Evolutionary conservation across 2,888 invertebrate species (phyloP).

Genomic region (Apomyelois bistriatella): DNA sequence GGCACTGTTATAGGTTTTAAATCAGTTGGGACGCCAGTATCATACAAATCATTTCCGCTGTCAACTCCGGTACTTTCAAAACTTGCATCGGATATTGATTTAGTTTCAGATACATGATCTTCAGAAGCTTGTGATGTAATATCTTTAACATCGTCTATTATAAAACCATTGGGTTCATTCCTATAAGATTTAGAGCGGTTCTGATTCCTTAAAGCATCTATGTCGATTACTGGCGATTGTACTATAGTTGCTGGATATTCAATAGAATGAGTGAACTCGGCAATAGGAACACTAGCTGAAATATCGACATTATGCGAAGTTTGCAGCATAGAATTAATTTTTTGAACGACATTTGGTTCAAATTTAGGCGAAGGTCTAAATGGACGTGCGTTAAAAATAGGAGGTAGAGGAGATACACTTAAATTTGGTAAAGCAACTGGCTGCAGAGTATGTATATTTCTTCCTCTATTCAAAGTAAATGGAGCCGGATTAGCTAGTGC

Average conservation of each 20-base stretch:
- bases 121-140: slow-evolving; percentile 77
- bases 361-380: slow-evolving; percentile 62
- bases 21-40: slow-evolving; percentile 45
- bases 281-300: slow-evolving; percentile 83
- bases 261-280: slow-evolving; percentile 84
- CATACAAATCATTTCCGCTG: slow-evolving; percentile 57
- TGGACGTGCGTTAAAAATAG: slow-evolving; percentile 81
- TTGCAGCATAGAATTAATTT: slow-evolving; percentile 52
- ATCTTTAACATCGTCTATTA: slow-evolving; percentile 65
- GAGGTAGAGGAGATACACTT: slow-evolving; percentile 81
- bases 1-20: slow-evolving; percentile 43
- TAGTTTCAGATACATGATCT: slow-evolving; percentile 64
- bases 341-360: slow-evolving; percentile 43
- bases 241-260: slow-evolving; percentile 86
- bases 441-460: slow-evolving; percentile 71
- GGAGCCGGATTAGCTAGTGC: slow-evolving; percentile 67
- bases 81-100: slow-evolving; percentile 60
- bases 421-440: slow-evolving; percentile 84
- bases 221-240: slow-evolving; percentile 84
- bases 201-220: slow-evolving; percentile 53
- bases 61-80: slow-evolving; percentile 67
- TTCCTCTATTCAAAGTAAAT: slow-evolving; percentile 63
- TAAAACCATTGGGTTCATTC: slow-evolving; percentile 60
- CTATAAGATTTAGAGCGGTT: slow-evolving; percentile 64
- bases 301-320: slow-evolving; percentile 70